Base-by-base conservation (phyloP, 1,140 invertebrate genomes). In the Microplitis demolitor region DNA sequence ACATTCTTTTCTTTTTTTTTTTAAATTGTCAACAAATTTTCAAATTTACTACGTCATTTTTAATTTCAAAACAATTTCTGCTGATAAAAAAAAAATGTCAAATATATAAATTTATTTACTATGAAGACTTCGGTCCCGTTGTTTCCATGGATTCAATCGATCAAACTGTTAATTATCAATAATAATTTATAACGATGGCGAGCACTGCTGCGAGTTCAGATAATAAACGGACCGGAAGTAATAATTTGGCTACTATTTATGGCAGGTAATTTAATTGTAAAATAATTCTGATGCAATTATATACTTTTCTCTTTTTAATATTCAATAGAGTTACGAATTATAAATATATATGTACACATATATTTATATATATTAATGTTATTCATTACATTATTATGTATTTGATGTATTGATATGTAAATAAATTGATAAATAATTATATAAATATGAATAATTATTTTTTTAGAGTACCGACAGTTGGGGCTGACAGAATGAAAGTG, bases 401-500 rank as follows among this genome's bases (percentile, higher is more conserved):
- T 8, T n/a, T 56, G 14, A 34, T 60, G 13, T 33, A n/a, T n/a
- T 66, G 45, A 56, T 50, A 8, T 50, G 5, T 39, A 8, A 14
- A n/a, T 34, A 16, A 39, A 58, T 61, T 56, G 16, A 31, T n/a
- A 35, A 4, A 11, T 16, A 4, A 39, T 24, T 37, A 45, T 35
- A 34, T 13, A 6, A 54, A 66, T 53, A 66, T 51, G 24, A 39
- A 24, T 66, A 8, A 35, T 64, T 56, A 33, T 72, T n/a, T 71
- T 71, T 71, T 70, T 61, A 87, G 83, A 77, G 74, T 85, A 31
- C 80, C 78, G 1, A 70, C 78, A 45, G 68, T 79, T 34, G 82
- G 78, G 16, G 66, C 80, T 5, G 84, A 88, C 61, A 85, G 80
- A 66, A 90, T 90, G 79, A 90, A 91, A 82, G 89, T 95, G 8